Conservation (phyloP, 2,797 vertebrate genomes). For the Danio aesculapii region DNA sequence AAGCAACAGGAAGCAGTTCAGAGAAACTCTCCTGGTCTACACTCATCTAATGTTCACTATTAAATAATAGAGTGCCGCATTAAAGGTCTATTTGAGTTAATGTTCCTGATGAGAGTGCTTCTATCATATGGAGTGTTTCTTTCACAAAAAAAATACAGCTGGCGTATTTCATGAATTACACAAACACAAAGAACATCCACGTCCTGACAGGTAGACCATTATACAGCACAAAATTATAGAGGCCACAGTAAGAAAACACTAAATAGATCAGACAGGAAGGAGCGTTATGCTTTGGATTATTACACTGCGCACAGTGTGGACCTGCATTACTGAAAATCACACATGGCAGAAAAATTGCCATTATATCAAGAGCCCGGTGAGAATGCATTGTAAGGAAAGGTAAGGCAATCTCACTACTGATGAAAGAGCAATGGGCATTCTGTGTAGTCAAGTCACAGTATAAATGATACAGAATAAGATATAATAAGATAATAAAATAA, state of each 20-base stretch:
- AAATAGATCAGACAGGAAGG: slow-evolving; percentile 5
- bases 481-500: slow-evolving; percentile 4
- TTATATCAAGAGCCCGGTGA: slow-evolving; percentile 24
- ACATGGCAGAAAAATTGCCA: slow-evolving; percentile 25
- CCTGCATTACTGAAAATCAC: slow-evolving; percentile 20
- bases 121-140: slow-evolving; percentile 5
- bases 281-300: neutral
- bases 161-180: slow-evolving; percentile 22
- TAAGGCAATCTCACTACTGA: neutral
- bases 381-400: slow-evolving; percentile 11
- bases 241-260: neutral
- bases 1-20: neutral
- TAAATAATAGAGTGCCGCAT: slow-evolving; percentile 5
- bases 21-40: neutral
- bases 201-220: slow-evolving; percentile 28
- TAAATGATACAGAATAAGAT: slow-evolving; percentile 4
- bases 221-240: slow-evolving; percentile 13
- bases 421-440: neutral
- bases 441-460: slow-evolving; percentile 16
- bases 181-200: slow-evolving; percentile 23
- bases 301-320: neutral
- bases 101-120: slow-evolving; percentile 17
- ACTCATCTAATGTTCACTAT: slow-evolving; percentile 4
- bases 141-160: neutral
- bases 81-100: slow-evolving; percentile 38